These are phyloP conservation scores for Ichneumoninae sp. DNA, from an alignment of 2,888 invertebrate species.

Conservation along the genomic window DNA sequence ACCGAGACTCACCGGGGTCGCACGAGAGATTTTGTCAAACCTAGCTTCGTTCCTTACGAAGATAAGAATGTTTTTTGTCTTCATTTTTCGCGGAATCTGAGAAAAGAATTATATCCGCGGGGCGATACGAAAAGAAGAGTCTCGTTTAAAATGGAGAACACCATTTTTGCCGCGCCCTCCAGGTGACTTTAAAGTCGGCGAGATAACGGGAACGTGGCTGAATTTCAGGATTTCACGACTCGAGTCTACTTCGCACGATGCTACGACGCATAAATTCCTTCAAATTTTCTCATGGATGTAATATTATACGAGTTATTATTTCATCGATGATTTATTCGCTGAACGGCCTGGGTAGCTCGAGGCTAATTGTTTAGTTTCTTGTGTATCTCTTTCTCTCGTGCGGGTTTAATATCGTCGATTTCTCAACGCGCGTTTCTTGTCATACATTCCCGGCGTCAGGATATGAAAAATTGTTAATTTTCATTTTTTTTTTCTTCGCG, in stretches of 20 bases:
- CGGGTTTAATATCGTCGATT: not conserved
- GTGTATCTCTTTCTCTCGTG: not conserved
- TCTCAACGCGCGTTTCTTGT: slow-evolving; percentile 11
- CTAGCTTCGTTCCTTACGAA: not conserved
- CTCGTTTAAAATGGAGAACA: not conserved
- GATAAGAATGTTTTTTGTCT: not conserved
- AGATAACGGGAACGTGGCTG: slow-evolving; percentile 37
- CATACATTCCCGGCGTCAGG: not conserved
- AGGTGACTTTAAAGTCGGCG: not conserved
- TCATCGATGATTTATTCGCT: slow-evolving; percentile 43
- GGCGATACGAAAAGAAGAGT: not conserved
- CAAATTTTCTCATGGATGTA: slow-evolving; percentile 10
- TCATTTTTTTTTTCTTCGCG: not conserved
- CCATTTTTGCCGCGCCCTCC: no score
- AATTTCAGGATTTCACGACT: slow-evolving; percentile 23
- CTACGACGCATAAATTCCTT: slow-evolving; percentile 10
- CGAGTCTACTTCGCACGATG: not conserved
- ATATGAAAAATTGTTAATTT: not conserved
- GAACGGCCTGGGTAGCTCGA: slow-evolving; percentile 2
- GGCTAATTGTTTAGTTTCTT: slow-evolving; percentile 29
- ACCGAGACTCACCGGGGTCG: not conserved
- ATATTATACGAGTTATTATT: slow-evolving; percentile 1
- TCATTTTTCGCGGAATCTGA: not conserved
- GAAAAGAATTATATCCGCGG: slow-evolving; percentile 1
- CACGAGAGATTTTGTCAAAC: not conserved